Evolutionary conservation across 2,113 vertebrate species (phyloP).

Genomic region (Leucosticte australis): DNA sequence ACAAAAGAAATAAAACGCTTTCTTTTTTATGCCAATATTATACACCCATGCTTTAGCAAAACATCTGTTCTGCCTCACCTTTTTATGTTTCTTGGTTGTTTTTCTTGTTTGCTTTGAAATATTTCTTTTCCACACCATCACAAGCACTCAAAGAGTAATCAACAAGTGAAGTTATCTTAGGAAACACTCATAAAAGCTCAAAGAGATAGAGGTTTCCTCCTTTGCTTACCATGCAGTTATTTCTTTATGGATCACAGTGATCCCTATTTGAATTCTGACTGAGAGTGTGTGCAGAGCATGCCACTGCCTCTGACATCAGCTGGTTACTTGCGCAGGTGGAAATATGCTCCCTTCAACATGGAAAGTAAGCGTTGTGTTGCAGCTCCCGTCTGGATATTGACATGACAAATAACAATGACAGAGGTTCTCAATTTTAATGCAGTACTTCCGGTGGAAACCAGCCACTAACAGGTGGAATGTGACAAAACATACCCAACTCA

Average conservation of each 20-base stretch:
- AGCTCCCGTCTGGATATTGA: not conserved
- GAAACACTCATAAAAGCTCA: not conserved
- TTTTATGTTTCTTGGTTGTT: not conserved
- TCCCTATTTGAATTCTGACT: not conserved
- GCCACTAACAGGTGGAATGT: not conserved
- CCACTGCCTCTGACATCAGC: not conserved
- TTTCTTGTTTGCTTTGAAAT: not conserved
- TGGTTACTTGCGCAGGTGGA: not conserved
- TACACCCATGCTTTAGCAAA: not conserved
- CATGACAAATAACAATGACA: not conserved
- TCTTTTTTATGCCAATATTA: not conserved
- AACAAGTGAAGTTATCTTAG: not conserved
- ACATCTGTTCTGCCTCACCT: not conserved
- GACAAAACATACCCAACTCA: not conserved
- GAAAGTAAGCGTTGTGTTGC: fast-evolving
- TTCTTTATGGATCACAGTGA: not conserved
- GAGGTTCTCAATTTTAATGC: not conserved
- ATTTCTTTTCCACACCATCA: not conserved
- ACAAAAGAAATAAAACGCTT: not conserved
- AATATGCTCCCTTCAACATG: not conserved
- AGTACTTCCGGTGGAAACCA: not conserved
- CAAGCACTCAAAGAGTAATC: not conserved
- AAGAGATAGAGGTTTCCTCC: not conserved
- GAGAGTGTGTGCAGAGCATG: not conserved
- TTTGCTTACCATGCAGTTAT: not conserved